phyloP scores from a whole-genome alignment of 1,140 invertebrate genomes.

The Drosophila virilis region DNA sequence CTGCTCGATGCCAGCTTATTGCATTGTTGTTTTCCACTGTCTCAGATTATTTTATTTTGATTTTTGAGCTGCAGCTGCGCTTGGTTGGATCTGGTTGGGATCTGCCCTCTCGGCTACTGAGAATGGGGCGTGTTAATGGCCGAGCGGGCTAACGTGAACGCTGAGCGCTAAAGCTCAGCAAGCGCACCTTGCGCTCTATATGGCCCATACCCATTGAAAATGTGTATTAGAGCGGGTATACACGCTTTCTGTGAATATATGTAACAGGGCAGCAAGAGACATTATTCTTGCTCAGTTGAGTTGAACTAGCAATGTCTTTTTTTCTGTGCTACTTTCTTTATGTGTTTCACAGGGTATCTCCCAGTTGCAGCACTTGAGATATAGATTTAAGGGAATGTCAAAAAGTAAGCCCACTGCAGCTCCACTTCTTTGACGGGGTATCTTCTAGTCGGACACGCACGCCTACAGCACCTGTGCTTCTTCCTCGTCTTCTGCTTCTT shows the following conservation, averaged over 20 bases:
- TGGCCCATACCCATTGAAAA: background rate
- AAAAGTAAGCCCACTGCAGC: too few relatives aligned
- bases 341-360: too few relatives aligned
- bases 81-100: constrained; percentile 21
- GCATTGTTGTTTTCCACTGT: constrained; percentile 44
- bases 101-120: constrained; percentile 33
- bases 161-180: constrained; percentile 22
- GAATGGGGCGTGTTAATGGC: constrained; percentile 39
- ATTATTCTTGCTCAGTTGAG: too few relatives aligned
- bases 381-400: too few relatives aligned
- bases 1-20: constrained; percentile 50
- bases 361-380: too few relatives aligned
- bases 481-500: background rate
- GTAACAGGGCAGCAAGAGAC: too few relatives aligned
- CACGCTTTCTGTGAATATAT: too few relatives aligned
- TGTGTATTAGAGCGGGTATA: background rate
- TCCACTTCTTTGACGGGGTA: too few relatives aligned
- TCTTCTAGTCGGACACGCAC: too few relatives aligned
- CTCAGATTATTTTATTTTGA: constrained; percentile 38
- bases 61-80: constrained; percentile 24
- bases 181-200: constrained; percentile 32
- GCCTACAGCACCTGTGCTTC: background rate
- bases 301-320: too few relatives aligned
- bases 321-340: too few relatives aligned
- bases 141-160: constrained; percentile 1